Base-by-base conservation (phyloP, 2,113 vertebrate genomes). In the Mugil cephalus region DNA sequence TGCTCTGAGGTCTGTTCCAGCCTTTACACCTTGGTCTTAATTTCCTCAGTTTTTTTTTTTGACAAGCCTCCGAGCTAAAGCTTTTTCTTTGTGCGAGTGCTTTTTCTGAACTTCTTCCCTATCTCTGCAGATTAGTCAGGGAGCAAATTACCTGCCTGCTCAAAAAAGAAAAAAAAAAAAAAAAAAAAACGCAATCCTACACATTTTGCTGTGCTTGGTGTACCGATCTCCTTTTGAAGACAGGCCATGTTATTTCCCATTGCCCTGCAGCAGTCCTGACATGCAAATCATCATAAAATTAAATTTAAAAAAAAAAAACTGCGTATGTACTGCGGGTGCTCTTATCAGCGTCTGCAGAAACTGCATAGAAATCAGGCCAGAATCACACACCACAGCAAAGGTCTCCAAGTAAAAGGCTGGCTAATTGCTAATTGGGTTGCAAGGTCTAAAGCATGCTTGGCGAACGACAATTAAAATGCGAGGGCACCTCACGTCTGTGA, bases 251-350 rank as follows among this genome's bases (percentile, higher is more conserved):
- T 88, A 88, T 90, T 88, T 89, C 79, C 84, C 79, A 36, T 69
- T 40, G 50, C 70, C 83, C 88, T 68, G 80, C 74, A 84, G 91
- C 82, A 54, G 74, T 81, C 82, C 80, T 87, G 82, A 84, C 87
- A 90, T 91, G 90, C 78, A 91, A 92, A 90, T 93, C 83, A 91
- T 90, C 86, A 90, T 81, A 80, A 91, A 93, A 93, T 92, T 85
- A 79, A 88, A 91, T 88, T 89, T 86, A 80, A 87, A 89, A 24
- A 87, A 80, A 87, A 89, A 24, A 87, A 89, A 84, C 81, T 83
- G 84, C 60, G 86, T 77, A 91, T 92, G 84, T 79, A 90, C 85
- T 85, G 83, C 46, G 74, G 85, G 69, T 81, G 58, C 77, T 86
- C 87, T 93, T 94, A 91, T 93, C 89, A 86, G 86, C 56, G 71